These are phyloP conservation scores for Oegoconia quadripuncta DNA, from an alignment of 2,888 invertebrate genomes.

Conservation along the genomic window DNA sequence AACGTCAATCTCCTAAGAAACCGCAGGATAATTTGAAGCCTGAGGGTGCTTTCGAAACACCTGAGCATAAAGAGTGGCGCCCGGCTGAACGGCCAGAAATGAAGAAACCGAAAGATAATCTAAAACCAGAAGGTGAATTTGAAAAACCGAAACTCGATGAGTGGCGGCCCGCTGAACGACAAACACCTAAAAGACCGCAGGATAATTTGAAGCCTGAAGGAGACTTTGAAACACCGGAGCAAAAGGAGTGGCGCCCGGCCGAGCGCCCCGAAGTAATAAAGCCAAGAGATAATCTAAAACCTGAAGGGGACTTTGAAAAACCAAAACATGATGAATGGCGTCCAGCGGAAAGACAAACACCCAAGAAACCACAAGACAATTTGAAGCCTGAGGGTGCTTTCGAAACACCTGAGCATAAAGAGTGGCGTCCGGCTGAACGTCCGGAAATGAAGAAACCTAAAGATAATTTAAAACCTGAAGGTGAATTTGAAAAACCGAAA, in stretches of 20 bases:
- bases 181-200: conserved; percentile 34
- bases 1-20: conserved; percentile 56
- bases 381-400: conserved; percentile 76
- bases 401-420: conserved; percentile 50
- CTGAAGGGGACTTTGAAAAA: conserved; percentile 73
- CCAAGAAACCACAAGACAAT: conserved; percentile 73
- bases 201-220: conserved; percentile 82
- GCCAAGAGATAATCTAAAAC: conserved; percentile 63
- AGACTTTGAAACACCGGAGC: conserved; percentile 68
- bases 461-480: conserved; percentile 79
- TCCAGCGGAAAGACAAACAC: conserved; percentile 59
- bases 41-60: conserved; percentile 79
- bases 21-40: conserved; percentile 77
- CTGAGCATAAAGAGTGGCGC: conserved; percentile 50
- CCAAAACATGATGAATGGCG: conserved; percentile 48
- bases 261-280: conserved; percentile 35
- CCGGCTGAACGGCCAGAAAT: conserved; percentile 49
- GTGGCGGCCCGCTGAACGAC: conserved; percentile 51
- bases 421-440: conserved; percentile 54
- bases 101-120: conserved; percentile 46
- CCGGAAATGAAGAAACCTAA: conserved; percentile 42
- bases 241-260: conserved; percentile 52
- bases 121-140: conserved; percentile 69
- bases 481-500: conserved; percentile 56
- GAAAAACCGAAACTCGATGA: conserved; percentile 52